Base-by-base conservation (phyloP, 2,797 vertebrate species). In the Muscicapa striata region DNA sequence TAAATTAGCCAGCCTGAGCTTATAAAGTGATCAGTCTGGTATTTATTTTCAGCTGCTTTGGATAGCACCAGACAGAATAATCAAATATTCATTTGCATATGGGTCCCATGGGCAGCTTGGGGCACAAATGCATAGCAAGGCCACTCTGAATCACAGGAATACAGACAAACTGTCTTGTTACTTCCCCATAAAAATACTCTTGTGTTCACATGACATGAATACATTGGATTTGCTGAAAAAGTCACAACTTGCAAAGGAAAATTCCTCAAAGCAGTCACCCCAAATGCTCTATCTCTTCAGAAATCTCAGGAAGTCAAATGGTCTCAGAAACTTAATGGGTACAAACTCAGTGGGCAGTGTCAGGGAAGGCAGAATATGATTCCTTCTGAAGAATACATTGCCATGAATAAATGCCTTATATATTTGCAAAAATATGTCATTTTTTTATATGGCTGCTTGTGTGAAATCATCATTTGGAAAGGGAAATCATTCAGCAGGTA, bases 1-100 rank as follows among this genome's bases (percentile, higher is more conserved):
- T 78, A 82, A 96, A 78, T 43, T 81, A 93, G 24, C 15, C 54
- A 88, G 24, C 30, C 55, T 45, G 30, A 94, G 29, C 43, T 92
- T 78, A 29, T 55, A 78, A 84, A 30, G 57, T 72, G 8, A 73
- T 92, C 4, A 0, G 14, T 48, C 20, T 81, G 51, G 26, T 93
- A 62, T 87, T 93, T 92, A 66, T 88, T 94, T 93, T 93, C 74
- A 73, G 51, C 48, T 92, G 48, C 55, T 89, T 90, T 84, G 34
- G 62, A 78, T 55, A 75, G 10, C 48, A 79, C 41, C 40, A 45
- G 81, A 55, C 70, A 89, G 48, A 95, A 92, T 45, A 67, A 87
- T 94, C 74, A 90, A 94, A 93, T 89, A 89, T n/a, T 76, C n/a
- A 92, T 93, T 82, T 92, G 40, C 74, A 59, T 89, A 38, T 32